Evolutionary conservation across 2,888 invertebrate genomes (phyloP), one percentile per base, ranked within the genome.

Genomic region (Eustalomyia histrio): DNA sequence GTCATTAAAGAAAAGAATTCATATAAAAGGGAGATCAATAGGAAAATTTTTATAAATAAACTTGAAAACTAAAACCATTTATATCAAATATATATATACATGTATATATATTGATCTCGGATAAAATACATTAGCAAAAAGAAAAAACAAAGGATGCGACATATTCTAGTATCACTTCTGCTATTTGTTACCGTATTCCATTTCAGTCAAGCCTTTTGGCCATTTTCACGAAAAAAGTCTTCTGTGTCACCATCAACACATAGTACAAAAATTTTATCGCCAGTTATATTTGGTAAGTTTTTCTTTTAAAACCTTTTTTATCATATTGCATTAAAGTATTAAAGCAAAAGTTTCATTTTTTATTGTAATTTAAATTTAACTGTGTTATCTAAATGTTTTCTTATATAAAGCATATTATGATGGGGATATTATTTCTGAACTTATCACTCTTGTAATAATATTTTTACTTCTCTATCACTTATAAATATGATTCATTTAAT

Each of bases 211-310:
- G 78, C 74, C 2, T 75, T 69, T 16, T 81, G 81, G 81, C 81
- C 81, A 2, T 81, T 81, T 67, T 52, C 69, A 12, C 65, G 57
- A 2, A 81, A 78, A 75, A 81, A 81, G 33, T 47, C 61, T 8
- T 9, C 17, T 4, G n/a, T 16, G 7, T 29, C 29, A 29, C 7
- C 29, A 29, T 29, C 43, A 16, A 33, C 47, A 6, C 65, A 14
- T 1, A 43, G 52, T 47, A 83, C 83, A 18, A 83, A 85, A 18
- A 82, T 73, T 2, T 63, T 88, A n/a, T 90, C 90, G 4, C 90
- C 90, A 0, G 89, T 90, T 3, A 90, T 90, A 76, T 89, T 90
- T 80, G 88, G 90, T 90, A 85, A 84, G 85, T 84, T 39, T 75
- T 39, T 12, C 29, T n/a, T 17, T 18, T n/a, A 18, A 18, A 14